Evolutionary conservation across 2,888 invertebrate genomes (phyloP), one percentile per base, ranked within the genome.

Genomic region (Zele albiditarsus): DNA sequence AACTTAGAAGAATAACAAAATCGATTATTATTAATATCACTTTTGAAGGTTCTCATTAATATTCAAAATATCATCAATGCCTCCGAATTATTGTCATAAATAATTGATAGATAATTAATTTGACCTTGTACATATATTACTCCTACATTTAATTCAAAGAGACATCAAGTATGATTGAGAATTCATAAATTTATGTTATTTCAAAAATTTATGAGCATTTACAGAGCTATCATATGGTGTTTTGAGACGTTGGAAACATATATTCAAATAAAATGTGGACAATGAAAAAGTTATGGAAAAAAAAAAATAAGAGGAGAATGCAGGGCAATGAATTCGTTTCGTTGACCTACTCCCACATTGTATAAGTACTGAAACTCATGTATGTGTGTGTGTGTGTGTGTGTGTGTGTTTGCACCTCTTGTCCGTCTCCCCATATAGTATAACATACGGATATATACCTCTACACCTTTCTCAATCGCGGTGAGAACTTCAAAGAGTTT

Each of bases 321-420:
- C 73, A 77, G 74, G 75, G 75, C 71, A 75, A 76, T 72, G 67
- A 60, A 78, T 79, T 76, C 76, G 80, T 77, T 77, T 80, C 80
- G 87, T 84, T 88, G 86, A 88, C 88, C 88, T 88, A 89, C 88
- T 89, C 86, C 85, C 82, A 86, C 85, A 81, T 79, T 31, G 42
- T 62, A 63, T 31, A 42, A 27, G 71, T 16, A 66, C 57, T 65
- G 58, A 38, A 74, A 77, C 71, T 78, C 75, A 78, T 78, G 78
- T n/a, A n/a, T n/a, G 78, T 42, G 42, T 10, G 12, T 42, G 42
- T 42, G 42, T 42, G 42, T 12, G 5, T 42, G 42, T 20, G 20
- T 5, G n/a, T 53, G n/a, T 53, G n/a, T 53, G n/a, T 46, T 46
- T 16, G 16, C n/a, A n/a, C n/a, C n/a, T 46, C 46, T 46, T 16